Conservation (phyloP, 2,797 vertebrate species). For the Halcyon badia region DNA sequence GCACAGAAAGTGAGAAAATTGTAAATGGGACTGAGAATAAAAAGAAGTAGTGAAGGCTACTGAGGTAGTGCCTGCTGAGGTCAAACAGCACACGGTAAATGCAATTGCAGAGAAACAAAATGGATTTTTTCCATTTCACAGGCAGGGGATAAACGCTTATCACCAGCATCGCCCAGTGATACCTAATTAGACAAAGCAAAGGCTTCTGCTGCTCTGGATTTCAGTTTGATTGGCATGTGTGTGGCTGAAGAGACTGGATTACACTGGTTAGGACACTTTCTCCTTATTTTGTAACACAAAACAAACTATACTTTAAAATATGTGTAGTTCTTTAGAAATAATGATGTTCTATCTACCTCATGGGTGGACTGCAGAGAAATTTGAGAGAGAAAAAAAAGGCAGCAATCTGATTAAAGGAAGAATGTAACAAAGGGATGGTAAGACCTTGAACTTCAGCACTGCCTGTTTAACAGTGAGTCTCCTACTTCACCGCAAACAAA, state of each 20-base stretch:
- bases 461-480: accelerated
- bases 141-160: background rate
- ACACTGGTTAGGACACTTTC: background rate
- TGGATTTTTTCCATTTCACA: background rate
- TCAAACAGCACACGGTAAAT: background rate
- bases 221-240: background rate
- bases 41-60: background rate
- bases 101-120: background rate
- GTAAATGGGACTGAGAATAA: background rate
- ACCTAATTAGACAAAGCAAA: background rate
- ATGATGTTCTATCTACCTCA: slow-evolving; percentile 74
- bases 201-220: background rate
- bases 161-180: background rate
- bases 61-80: background rate
- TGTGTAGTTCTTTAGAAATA: background rate
- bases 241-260: background rate
- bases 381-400: slow-evolving; percentile 87
- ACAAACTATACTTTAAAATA: background rate
- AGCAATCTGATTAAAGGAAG: slow-evolving; percentile 89
- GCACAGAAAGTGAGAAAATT: background rate
- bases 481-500: background rate
- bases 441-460: background rate
- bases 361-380: slow-evolving; percentile 84
- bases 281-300: background rate
- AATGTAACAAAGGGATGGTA: slow-evolving; percentile 83